phyloP scores from a whole-genome alignment of 1,140 invertebrate species.

The Drosophila tani region DNA sequence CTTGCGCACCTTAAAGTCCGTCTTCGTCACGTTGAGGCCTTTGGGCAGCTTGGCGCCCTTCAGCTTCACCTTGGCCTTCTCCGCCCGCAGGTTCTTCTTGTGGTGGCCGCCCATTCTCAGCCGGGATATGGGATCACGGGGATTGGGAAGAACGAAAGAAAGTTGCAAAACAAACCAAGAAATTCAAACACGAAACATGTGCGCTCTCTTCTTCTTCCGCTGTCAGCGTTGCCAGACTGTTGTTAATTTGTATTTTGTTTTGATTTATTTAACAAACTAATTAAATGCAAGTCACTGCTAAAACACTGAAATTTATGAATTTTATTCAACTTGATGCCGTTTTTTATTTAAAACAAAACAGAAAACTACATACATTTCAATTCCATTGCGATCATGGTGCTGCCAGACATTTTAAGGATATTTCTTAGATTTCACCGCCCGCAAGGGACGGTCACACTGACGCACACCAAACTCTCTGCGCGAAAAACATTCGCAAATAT shows the following conservation, averaged over 20 bases:
- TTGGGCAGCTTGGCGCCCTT: slow-evolving; percentile 90
- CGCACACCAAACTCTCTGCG: slow-evolving; percentile 9
- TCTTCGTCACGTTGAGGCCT: slow-evolving; percentile 93
- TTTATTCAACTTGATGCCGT: background rate
- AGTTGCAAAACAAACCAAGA: too few relatives aligned
- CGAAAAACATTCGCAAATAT: slow-evolving; percentile 9
- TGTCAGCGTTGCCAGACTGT: background rate
- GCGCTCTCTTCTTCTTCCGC: background rate
- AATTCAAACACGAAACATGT: slow-evolving; percentile 4
- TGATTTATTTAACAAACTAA: too few relatives aligned
- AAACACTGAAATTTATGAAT: too few relatives aligned
- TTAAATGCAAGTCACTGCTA: background rate
- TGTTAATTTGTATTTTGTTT: too few relatives aligned
- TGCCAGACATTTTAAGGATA: background rate
- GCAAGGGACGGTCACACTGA: background rate
- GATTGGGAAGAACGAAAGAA: background rate
- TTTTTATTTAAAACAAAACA: background rate
- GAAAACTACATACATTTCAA: background rate
- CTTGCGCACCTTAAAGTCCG: slow-evolving; percentile 94
- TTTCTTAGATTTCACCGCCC: background rate
- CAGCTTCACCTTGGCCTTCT: slow-evolving; percentile 92
- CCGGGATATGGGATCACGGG: background rate
- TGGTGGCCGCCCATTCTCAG: slow-evolving; percentile 85
- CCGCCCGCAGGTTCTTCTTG: slow-evolving; percentile 90
- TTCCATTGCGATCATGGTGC: background rate